phyloP scores from a whole-genome alignment of 2,113 vertebrate genomes.

The Perccottus glenii region DNA sequence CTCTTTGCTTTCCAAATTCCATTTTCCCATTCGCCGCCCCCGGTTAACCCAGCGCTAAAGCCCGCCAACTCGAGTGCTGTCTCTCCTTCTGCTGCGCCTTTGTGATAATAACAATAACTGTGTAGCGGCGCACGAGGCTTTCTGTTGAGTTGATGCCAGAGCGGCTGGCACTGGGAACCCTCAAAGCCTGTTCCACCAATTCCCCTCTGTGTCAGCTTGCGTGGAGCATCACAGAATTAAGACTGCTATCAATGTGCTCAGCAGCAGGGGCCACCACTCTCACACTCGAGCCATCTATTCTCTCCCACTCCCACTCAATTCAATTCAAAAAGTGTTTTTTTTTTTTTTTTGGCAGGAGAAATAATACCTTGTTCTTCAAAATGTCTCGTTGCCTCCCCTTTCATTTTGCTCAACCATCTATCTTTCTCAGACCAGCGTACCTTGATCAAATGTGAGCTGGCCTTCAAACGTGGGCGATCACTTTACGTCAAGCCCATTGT shows the following conservation, averaged over 20 bases:
- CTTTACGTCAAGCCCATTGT: slow-evolving; percentile 33
- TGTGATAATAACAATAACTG: slow-evolving; percentile 76
- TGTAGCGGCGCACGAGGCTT: slow-evolving; percentile 65
- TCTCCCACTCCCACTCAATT: slow-evolving; percentile 62
- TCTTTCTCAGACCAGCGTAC: slow-evolving; percentile 5
- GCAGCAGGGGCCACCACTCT: slow-evolving; percentile 64
- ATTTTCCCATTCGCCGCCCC: slow-evolving; percentile 52
- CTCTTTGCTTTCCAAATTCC: slow-evolving; percentile 57
- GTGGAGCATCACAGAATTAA: slow-evolving; percentile 60
- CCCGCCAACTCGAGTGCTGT: slow-evolving; percentile 72
- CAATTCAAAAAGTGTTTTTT: slow-evolving; percentile 43
- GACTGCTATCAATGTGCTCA: slow-evolving; percentile 70
- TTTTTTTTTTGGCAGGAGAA: slow-evolving; percentile 59
- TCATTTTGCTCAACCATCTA: neutral
- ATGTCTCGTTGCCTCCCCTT: slow-evolving; percentile 41
- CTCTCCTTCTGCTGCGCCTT: slow-evolving; percentile 75
- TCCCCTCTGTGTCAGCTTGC: slow-evolving; percentile 58
- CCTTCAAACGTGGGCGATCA: slow-evolving; percentile 29
- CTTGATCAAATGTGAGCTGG: slow-evolving; percentile 26
- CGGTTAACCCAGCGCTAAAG: slow-evolving; percentile 65
- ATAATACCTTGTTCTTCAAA: slow-evolving; percentile 60
- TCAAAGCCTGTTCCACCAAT: slow-evolving; percentile 65
- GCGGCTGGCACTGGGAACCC: slow-evolving; percentile 64
- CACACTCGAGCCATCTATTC: slow-evolving; percentile 40
- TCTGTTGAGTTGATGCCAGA: slow-evolving; percentile 64